phyloP scores from a whole-genome alignment of 2,797 vertebrate species.

The Manis crassicaudata region DNA sequence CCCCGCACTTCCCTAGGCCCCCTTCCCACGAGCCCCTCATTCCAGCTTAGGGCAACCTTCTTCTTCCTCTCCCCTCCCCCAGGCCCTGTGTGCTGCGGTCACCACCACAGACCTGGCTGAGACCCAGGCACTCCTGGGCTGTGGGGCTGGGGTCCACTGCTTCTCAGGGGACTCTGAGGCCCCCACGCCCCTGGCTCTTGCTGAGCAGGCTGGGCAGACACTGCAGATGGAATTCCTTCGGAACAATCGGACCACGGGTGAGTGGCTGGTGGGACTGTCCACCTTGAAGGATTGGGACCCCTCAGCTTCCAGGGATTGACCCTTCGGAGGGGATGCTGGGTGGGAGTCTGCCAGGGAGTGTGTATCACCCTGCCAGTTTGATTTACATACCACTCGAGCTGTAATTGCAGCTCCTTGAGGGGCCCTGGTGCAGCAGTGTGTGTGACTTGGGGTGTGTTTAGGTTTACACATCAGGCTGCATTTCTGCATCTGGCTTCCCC shows the following conservation, averaged over 20 bases:
- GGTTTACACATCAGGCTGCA: not conserved
- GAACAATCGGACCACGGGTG: slow-evolving; percentile 93
- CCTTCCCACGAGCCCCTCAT: rapidly evolving
- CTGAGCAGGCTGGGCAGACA: slow-evolving; percentile 88
- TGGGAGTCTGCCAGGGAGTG: not conserved
- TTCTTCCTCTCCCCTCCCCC: not conserved
- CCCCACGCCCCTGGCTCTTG: slow-evolving; percentile 89
- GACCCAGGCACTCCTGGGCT: slow-evolving; percentile 94
- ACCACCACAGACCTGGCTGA: slow-evolving; percentile 94
- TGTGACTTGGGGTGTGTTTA: not conserved
- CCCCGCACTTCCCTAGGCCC: rapidly evolving
- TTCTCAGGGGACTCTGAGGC: slow-evolving; percentile 87
- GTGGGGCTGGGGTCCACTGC: slow-evolving; percentile 93
- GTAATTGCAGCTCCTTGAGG: not conserved
- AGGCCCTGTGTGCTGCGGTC: slow-evolving; percentile 95
- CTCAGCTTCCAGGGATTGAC: not conserved
- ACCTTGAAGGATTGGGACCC: not conserved
- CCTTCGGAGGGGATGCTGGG: not conserved
- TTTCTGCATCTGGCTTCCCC: not conserved
- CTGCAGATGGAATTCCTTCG: slow-evolving; percentile 94
- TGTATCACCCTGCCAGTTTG: not conserved
- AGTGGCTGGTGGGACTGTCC: not conserved
- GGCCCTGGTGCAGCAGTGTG: not conserved
- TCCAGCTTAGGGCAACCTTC: not conserved
- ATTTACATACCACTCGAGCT: not conserved